A percentile compares a stretch with the other conserved stretches of the same genome.
These are phyloP conservation scores for Quadroppia sp. DNA, from an alignment of 2,888 invertebrate species.

Conservation along the genomic window DNA sequence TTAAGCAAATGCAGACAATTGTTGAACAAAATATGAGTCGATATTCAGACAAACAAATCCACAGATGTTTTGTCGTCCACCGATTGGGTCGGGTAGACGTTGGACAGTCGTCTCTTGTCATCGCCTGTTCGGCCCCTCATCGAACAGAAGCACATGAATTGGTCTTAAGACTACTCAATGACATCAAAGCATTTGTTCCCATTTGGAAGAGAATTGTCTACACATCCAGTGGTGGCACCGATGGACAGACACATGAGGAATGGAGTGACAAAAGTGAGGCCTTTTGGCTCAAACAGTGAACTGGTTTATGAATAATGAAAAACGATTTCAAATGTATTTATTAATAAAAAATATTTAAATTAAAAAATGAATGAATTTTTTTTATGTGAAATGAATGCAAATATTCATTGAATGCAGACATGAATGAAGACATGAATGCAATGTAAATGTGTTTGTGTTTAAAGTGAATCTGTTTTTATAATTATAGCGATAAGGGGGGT, in stretches of 20 bases:
- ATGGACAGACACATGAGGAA: not conserved
- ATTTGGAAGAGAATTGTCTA: conserved; percentile 77
- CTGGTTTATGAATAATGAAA: not conserved
- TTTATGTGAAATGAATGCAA: no score
- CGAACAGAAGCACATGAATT: conserved; percentile 75
- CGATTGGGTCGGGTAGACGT: conserved; percentile 77
- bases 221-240: not conserved
- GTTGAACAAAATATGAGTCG: conserved; percentile 67
- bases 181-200: conserved; percentile 78
- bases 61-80: conserved; percentile 79
- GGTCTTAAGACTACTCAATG: conserved; percentile 75
- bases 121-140: conserved; percentile 84
- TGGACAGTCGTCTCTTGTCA: conserved; percentile 79
- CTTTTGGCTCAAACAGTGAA: conserved; percentile 39
- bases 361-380: not conserved
- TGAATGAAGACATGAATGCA: no score
- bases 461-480: conserved; percentile 28
- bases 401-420: no score
- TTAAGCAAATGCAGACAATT: conserved; percentile 69
- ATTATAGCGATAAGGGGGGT: conserved; percentile 47
- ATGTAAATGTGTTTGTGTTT: not conserved
- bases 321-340: not conserved
- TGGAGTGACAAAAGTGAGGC: conserved; percentile 44
- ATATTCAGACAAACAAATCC: conserved; percentile 63
- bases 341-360: not conserved